These are phyloP conservation scores for Trisateles emortualis DNA, from an alignment of 2,888 invertebrate genomes.

Conservation along the genomic window DNA sequence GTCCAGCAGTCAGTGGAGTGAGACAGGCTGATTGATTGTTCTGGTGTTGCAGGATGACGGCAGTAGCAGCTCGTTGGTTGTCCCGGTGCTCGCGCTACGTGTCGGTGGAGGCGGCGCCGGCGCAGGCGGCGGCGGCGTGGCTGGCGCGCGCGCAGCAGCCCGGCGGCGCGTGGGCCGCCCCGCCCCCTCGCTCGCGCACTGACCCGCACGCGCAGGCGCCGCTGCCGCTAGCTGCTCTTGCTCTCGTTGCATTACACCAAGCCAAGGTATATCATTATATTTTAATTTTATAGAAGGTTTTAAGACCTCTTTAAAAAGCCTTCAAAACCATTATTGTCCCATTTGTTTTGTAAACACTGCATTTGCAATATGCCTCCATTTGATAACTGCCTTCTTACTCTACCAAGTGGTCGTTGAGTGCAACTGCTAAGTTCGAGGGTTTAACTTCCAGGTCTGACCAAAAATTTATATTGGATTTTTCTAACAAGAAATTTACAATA, in stretches of 20 bases:
- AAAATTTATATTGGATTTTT: too few species aligned
- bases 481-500: too few species aligned
- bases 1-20: too few species aligned
- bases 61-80: constrained; percentile 74
- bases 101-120: constrained; percentile 64
- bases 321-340: too few species aligned
- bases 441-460: too few species aligned
- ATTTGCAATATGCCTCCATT: too few species aligned
- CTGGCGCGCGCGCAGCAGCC: constrained; percentile 90
- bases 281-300: neutral
- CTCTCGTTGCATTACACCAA: constrained; percentile 92
- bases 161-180: constrained; percentile 91
- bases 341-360: too few species aligned
- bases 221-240: constrained; percentile 93
- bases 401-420: too few species aligned
- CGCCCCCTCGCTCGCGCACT: constrained; percentile 87
- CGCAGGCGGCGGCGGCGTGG: constrained; percentile 90
- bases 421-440: too few species aligned
- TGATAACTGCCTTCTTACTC: too few species aligned
- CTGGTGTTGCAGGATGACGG: constrained; percentile 76
- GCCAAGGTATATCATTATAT: constrained; percentile 65
- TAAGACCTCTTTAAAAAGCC: too few species aligned
- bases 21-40: too few species aligned
- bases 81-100: constrained; percentile 73
- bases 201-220: constrained; percentile 68